These are phyloP conservation scores for Leptodactylus fallax DNA, from an alignment of 2,797 vertebrate species.

Conservation along the genomic window DNA sequence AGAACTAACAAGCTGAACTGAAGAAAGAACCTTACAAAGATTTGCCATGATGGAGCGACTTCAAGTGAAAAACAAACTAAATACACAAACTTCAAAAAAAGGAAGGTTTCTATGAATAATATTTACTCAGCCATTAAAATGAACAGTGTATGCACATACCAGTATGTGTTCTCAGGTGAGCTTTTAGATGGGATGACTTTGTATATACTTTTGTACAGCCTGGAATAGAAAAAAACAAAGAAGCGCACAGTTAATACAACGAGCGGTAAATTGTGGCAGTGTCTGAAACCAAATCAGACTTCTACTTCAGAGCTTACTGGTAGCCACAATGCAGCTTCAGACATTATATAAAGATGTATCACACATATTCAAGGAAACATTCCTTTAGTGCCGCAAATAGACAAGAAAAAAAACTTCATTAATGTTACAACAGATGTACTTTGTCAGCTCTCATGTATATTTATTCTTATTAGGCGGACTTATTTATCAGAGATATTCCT, in stretches of 20 bases:
- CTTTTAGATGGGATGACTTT: constrained; percentile 98
- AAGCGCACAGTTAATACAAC: constrained; percentile 64
- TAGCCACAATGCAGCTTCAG: background rate
- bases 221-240: constrained; percentile 72
- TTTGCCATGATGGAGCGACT: constrained; percentile 69
- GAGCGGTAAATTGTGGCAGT: background rate
- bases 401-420: constrained; percentile 46
- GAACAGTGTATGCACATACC: constrained; percentile 82
- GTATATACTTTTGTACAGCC: constrained; percentile 98
- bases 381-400: constrained; percentile 22
- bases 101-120: constrained; percentile 71
- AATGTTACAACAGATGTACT: constrained; percentile 55
- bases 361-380: constrained; percentile 21
- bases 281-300: background rate
- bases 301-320: background rate
- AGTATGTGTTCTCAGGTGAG: constrained; percentile 95
- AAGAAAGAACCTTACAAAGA: constrained; percentile 66
- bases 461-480: constrained; percentile 55
- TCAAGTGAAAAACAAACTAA: constrained; percentile 66
- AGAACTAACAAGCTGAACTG: constrained; percentile 34
- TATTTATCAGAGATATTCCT: constrained; percentile 63
- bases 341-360: constrained; percentile 9
- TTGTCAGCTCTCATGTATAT: constrained; percentile 55
- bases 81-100: constrained; percentile 65
- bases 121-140: constrained; percentile 66